Conservation (phyloP, 2,797 vertebrate species). For the Diglossa cyanea region DNA sequence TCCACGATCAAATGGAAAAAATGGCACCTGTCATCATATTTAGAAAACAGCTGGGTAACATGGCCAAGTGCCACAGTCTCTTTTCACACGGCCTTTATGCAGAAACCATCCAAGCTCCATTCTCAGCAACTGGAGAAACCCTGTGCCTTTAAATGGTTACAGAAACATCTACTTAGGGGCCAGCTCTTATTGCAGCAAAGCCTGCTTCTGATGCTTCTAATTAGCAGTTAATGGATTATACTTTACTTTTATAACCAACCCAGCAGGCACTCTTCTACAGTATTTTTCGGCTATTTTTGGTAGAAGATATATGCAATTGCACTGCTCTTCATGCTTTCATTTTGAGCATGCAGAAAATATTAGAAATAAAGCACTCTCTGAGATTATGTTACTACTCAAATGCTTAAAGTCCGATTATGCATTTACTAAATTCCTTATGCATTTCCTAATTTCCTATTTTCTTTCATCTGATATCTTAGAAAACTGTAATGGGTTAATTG, state of each 20-base stretch:
- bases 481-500: slow-evolving; percentile 64
- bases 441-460: slow-evolving; percentile 37
- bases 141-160: slow-evolving; percentile 71
- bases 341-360: slow-evolving; percentile 23
- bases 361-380: slow-evolving; percentile 7
- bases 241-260: slow-evolving; percentile 63
- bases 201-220: slow-evolving; percentile 68
- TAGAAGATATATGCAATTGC: slow-evolving; percentile 6
- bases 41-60: slow-evolving; percentile 76
- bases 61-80: slow-evolving; percentile 71
- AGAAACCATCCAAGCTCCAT: slow-evolving; percentile 66
- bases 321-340: slow-evolving; percentile 15
- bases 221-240: slow-evolving; percentile 68
- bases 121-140: slow-evolving; percentile 67
- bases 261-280: slow-evolving; percentile 34
- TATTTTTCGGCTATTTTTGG: slow-evolving; percentile 60
- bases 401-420: background rate
- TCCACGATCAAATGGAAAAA: slow-evolving; percentile 81
- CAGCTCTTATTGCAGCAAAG: slow-evolving; percentile 66
- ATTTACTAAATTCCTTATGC: slow-evolving; percentile 3
- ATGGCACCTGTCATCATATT: slow-evolving; percentile 78
- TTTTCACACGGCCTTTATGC: slow-evolving; percentile 71
- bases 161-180: slow-evolving; percentile 57
- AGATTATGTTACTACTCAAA: slow-evolving; percentile 12
- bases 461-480: background rate